Percentiles rank a stretch among this genome's conserved stretches.
Evolutionary conservation across 2,888 invertebrate species (phyloP).

Genomic region (Vesta saturnalis): DNA sequence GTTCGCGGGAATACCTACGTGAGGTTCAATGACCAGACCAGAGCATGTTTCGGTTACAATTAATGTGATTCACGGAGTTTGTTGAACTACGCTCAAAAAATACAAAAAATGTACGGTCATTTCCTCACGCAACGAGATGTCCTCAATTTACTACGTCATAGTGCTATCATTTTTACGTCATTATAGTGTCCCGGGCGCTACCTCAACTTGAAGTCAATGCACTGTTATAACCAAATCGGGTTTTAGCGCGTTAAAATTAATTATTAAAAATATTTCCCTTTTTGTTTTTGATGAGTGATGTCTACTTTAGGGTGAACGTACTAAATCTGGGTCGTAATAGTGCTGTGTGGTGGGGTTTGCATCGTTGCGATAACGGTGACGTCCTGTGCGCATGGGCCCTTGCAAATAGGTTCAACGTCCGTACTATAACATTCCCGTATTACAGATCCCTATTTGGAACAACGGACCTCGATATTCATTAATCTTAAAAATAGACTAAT

Average conservation of each 20-base stretch:
- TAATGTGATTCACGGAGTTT: constrained; percentile 39
- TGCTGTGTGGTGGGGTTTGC: constrained; percentile 47
- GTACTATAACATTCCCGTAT: constrained; percentile 49
- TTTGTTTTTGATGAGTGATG: constrained; percentile 44
- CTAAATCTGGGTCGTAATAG: constrained; percentile 51
- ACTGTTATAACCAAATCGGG: constrained; percentile 33
- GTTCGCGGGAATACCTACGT: neutral
- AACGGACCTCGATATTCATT: constrained; percentile 50
- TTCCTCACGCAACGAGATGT: constrained; percentile 52
- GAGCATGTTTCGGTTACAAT: constrained; percentile 20
- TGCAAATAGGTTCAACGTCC: constrained; percentile 48
- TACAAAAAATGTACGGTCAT: constrained; percentile 48
- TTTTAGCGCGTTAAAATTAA: neutral
- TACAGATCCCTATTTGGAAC: constrained; percentile 50
- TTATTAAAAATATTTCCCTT: constrained; percentile 41
- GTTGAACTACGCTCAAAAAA: constrained; percentile 39
- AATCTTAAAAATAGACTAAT: constrained; percentile 44
- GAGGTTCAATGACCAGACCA: constrained; percentile 8
- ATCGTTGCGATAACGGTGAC: constrained; percentile 50
- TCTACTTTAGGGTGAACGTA: constrained; percentile 50
- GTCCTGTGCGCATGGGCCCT: constrained; percentile 47
- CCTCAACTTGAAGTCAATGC: constrained; percentile 55
- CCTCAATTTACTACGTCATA: constrained; percentile 56
- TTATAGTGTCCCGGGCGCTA: constrained; percentile 49
- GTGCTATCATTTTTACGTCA: constrained; percentile 57